phyloP scores from a whole-genome alignment of 2,888 invertebrate species.

The Epirrita christyi region DNA sequence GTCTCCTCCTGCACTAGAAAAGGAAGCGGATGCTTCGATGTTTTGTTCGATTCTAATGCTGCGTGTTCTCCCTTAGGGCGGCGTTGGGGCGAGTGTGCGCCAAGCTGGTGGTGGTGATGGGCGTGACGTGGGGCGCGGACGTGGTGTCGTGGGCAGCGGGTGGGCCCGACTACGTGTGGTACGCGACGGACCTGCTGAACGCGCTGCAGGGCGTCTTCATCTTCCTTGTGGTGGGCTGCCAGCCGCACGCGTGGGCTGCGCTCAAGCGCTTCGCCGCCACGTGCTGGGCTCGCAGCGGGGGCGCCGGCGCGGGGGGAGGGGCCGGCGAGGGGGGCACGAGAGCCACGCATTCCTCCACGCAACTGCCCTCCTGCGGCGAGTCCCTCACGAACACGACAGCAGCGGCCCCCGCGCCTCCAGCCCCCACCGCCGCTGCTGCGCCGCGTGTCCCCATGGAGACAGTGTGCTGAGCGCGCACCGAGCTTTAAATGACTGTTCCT shows the following conservation, averaged over 20 bases:
- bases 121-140: slow-evolving; percentile 87
- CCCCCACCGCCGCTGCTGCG: slow-evolving; percentile 79
- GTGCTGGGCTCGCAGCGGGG: slow-evolving; percentile 85
- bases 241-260: slow-evolving; percentile 89
- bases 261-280: slow-evolving; percentile 63
- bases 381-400: slow-evolving; percentile 89
- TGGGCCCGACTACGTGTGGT: slow-evolving; percentile 92
- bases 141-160: slow-evolving; percentile 93
- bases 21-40: background rate
- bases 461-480: slow-evolving; percentile 76
- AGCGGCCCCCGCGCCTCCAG: slow-evolving; percentile 87
- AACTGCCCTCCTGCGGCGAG: slow-evolving; percentile 92
- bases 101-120: slow-evolving; percentile 90
- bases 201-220: slow-evolving; percentile 95
- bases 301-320: slow-evolving; percentile 68
- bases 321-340: slow-evolving; percentile 66
- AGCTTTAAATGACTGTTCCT: slow-evolving; percentile 49
- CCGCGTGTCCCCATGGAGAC: slow-evolving; percentile 86
- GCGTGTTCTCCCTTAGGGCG: slow-evolving; percentile 74
- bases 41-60: background rate
- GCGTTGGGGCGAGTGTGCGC: slow-evolving; percentile 93
- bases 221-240: slow-evolving; percentile 94
- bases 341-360: slow-evolving; percentile 90
- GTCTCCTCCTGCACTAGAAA: slow-evolving; percentile 14
- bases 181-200: slow-evolving; percentile 93